Conservation (phyloP, 2,113 vertebrate genomes). For the Aldabrachelys gigantea region DNA sequence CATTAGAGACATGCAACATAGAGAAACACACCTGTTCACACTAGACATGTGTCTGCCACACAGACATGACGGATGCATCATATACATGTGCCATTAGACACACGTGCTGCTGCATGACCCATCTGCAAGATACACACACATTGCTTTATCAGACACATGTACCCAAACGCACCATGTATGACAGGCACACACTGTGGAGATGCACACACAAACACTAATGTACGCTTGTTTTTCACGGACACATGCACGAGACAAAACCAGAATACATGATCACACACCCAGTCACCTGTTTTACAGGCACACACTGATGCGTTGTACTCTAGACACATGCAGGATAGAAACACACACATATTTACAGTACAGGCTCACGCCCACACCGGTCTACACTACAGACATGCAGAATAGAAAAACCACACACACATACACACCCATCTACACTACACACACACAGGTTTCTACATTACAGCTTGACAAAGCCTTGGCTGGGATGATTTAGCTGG, state of each 20-base stretch:
- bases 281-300: not conserved
- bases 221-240: not conserved
- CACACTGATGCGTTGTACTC: not conserved
- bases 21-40: not conserved
- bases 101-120: not conserved
- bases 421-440: not conserved
- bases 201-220: not conserved
- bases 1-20: not conserved
- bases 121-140: not conserved
- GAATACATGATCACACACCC: not conserved
- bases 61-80: too few relatives aligned
- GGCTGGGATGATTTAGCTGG: too few relatives aligned
- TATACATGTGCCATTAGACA: not conserved
- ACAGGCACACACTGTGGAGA: not conserved
- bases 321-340: not conserved
- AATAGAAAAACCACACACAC: not conserved
- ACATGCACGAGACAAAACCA: not conserved
- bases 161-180: accelerated
- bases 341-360: not conserved
- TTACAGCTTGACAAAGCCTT: too few relatives aligned
- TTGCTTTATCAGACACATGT: not conserved
- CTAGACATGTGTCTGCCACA: not conserved
- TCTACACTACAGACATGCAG: not conserved
- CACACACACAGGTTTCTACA: not conserved
- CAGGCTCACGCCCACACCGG: not conserved